A percentile compares a stretch with the other conserved stretches of the same genome.
These are phyloP conservation scores for Scolopax bukidnonensis DNA, from an alignment of 2,797 vertebrate genomes.

Conservation along the genomic window DNA sequence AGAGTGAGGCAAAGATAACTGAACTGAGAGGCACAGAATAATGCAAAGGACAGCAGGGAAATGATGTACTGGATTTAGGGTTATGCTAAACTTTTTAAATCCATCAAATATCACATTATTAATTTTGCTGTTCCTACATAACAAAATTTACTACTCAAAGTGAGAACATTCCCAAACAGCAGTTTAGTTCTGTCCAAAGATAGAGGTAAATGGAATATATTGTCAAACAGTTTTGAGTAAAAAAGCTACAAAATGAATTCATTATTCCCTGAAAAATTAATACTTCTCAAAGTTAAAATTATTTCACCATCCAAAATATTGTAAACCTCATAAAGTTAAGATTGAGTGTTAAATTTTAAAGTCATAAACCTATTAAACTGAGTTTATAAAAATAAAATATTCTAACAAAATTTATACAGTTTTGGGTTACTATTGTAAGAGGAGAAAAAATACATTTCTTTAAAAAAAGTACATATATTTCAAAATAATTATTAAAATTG, in stretches of 20 bases:
- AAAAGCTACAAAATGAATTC: not conserved
- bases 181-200: not conserved
- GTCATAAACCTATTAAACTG: not conserved
- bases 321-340: not conserved
- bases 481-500: rapidly evolving
- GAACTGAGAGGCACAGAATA: not conserved
- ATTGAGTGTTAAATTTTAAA: not conserved
- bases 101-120: not conserved
- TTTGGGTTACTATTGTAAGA: not conserved
- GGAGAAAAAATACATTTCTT: not conserved
- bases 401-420: not conserved
- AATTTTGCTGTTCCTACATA: not conserved
- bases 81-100: not conserved
- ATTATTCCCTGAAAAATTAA: not conserved
- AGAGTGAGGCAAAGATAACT: not conserved
- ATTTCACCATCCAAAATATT: not conserved
- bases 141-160: not conserved
- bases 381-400: not conserved
- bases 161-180: not conserved
- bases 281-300: not conserved
- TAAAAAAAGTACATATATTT: not conserved
- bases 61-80: not conserved
- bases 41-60: not conserved
- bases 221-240: not conserved
- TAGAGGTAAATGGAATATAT: not conserved